phyloP scores from a whole-genome alignment of 2,888 invertebrate species.

The Dermolepida albohirtum region DNA sequence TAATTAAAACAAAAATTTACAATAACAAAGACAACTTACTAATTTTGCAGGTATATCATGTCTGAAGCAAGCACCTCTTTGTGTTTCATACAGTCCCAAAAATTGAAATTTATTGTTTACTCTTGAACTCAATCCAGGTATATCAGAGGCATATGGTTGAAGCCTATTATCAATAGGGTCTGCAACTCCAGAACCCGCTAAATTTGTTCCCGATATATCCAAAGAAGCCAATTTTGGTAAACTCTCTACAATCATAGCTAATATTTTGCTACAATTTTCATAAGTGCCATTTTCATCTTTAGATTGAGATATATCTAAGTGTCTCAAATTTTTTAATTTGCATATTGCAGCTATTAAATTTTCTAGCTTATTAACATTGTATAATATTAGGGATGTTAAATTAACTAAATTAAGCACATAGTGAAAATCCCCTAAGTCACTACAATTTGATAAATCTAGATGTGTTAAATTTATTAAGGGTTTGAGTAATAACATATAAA shows the following conservation, averaged over 20 bases:
- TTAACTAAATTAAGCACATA: constrained; percentile 69
- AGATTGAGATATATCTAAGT: constrained; percentile 88
- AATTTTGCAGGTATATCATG: constrained; percentile 91
- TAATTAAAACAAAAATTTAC: constrained; percentile 16
- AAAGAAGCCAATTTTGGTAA: constrained; percentile 83
- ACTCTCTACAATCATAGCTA: constrained; percentile 78
- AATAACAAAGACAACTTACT: constrained; percentile 68
- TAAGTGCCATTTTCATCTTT: constrained; percentile 78
- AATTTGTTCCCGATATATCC: constrained; percentile 96
- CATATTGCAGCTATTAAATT: constrained; percentile 73
- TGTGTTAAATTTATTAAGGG: constrained; percentile 73
- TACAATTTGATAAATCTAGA: constrained; percentile 79
- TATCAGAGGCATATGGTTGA: constrained; percentile 74
- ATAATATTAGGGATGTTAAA: constrained; percentile 81
- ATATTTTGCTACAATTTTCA: constrained; percentile 77
- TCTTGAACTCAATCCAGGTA: constrained; percentile 86
- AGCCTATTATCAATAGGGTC: constrained; percentile 64
- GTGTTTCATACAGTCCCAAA: constrained; percentile 91
- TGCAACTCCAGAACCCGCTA: constrained; percentile 87
- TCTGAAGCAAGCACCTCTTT: constrained; percentile 89
- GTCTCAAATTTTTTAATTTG: constrained; percentile 70
- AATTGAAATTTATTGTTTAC: constrained; percentile 85
- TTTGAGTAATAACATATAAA: constrained; percentile 70
- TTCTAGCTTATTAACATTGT: constrained; percentile 80
- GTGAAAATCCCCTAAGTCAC: constrained; percentile 73